Conservation (phyloP, 2,797 vertebrate species). For the Lepidocolaptes lacrymiger region DNA sequence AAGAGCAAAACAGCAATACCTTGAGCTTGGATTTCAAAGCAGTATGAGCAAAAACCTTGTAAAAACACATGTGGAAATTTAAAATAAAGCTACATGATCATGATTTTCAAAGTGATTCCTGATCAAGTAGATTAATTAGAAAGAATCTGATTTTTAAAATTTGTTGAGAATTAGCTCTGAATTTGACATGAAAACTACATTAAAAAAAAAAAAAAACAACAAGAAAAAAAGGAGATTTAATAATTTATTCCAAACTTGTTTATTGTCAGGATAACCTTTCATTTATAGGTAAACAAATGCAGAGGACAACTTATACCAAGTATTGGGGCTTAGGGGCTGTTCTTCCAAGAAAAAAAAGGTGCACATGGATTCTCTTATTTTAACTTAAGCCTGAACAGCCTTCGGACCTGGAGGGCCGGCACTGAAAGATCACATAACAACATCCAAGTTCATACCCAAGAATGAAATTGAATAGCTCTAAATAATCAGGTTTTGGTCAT, state of each 20-base stretch:
- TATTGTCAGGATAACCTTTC: not conserved
- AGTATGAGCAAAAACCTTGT: not conserved
- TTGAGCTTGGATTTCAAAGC: not conserved
- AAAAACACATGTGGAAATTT: not conserved
- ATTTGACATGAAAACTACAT: not conserved
- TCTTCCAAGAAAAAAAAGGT: not conserved
- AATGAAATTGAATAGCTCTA: not conserved
- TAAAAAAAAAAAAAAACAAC: too few species aligned
- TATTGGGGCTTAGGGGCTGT: not conserved
- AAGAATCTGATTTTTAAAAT: not conserved
- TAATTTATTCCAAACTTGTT: not conserved
- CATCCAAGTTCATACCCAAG: not conserved
- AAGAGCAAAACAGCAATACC: not conserved
- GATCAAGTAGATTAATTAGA: not conserved
- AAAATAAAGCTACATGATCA: not conserved
- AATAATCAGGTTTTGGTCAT: not conserved
- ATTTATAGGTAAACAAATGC: not conserved
- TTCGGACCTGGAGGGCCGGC: not conserved
- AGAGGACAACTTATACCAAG: not conserved
- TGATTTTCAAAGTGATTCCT: not conserved
- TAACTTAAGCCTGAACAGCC: not conserved
- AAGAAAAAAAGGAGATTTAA: not conserved
- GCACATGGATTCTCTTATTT: not conserved
- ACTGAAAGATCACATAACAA: not conserved
- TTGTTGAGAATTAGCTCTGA: not conserved